These are phyloP conservation scores for Drosophila meridiana DNA, from an alignment of 2,888 invertebrate species.

Conservation along the genomic window DNA sequence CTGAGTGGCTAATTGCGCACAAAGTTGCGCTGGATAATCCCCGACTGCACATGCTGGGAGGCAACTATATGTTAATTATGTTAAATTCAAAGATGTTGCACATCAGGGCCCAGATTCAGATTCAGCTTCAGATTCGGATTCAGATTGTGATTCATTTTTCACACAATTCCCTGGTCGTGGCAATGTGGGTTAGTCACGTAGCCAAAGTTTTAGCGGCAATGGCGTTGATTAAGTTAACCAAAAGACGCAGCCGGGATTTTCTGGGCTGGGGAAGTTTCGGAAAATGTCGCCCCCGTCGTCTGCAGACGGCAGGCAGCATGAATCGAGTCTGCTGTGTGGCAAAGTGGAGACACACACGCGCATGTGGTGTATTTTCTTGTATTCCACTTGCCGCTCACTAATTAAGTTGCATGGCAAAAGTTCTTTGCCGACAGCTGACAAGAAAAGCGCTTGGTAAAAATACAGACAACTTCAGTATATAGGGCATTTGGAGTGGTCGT, in stretches of 20 bases:
- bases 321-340: slow-evolving; percentile 14
- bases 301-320: slow-evolving; percentile 20
- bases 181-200: slow-evolving; percentile 77
- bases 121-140: slow-evolving; percentile 32
- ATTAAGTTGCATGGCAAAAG: slow-evolving; percentile 76
- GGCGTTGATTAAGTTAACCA: slow-evolving; percentile 71
- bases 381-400: slow-evolving; percentile 76
- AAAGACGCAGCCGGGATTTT: slow-evolving; percentile 68
- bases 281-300: slow-evolving; percentile 53
- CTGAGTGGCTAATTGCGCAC: slow-evolving; percentile 30
- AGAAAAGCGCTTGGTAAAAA: slow-evolving; percentile 53
- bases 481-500: slow-evolving; percentile 47
- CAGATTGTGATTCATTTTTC: slow-evolving; percentile 34
- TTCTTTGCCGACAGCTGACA: slow-evolving; percentile 65
- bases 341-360: slow-evolving; percentile 26
- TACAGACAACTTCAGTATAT: slow-evolving; percentile 51
- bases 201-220: slow-evolving; percentile 50
- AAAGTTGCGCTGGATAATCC: slow-evolving; percentile 36
- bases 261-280: slow-evolving; percentile 5
- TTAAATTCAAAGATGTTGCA: slow-evolving; percentile 55
- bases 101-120: slow-evolving; percentile 37
- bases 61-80: slow-evolving; percentile 65
- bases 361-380: slow-evolving; percentile 63
- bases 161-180: slow-evolving; percentile 49
- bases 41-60: slow-evolving; percentile 18